Evolutionary conservation across 2,797 vertebrate species (phyloP).

Genomic region (Pelodytes ibericus): DNA sequence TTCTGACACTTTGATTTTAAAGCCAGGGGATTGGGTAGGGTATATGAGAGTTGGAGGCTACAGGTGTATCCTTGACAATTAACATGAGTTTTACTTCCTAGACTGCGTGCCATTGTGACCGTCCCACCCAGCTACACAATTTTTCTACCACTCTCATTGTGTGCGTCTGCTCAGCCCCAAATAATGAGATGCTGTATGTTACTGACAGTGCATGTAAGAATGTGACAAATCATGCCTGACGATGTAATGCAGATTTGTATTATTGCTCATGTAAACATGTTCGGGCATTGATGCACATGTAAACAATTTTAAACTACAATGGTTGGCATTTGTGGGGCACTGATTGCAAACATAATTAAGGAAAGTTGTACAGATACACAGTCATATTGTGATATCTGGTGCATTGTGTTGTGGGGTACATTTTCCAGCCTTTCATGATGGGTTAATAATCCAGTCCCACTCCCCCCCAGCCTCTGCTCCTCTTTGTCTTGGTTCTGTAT

Average conservation of each 20-base stretch:
- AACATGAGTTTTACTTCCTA: not conserved
- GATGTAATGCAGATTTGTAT: not conserved
- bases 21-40: not conserved
- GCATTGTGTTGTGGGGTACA: not conserved
- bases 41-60: not conserved
- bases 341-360: not conserved
- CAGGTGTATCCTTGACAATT: conserved; percentile 17
- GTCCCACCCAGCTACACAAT: not conserved
- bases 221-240: conserved; percentile 7
- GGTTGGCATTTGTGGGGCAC: not conserved
- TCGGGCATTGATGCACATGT: not conserved
- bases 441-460: conserved; percentile 36
- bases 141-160: conserved; percentile 28
- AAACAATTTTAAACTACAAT: not conserved
- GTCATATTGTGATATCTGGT: not conserved
- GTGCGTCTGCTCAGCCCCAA: conserved; percentile 32
- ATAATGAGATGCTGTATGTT: conserved; percentile 10
- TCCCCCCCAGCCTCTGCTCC: conserved; percentile 11
- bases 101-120: not conserved
- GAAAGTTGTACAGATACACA: not conserved
- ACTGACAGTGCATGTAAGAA: not conserved
- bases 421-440: not conserved
- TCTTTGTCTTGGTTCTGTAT: conserved; percentile 46
- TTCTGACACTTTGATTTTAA: not conserved
- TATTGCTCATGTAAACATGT: not conserved